phyloP scores from a whole-genome alignment of 2,113 vertebrate genomes.

The Tachysurus vachellii region DNA sequence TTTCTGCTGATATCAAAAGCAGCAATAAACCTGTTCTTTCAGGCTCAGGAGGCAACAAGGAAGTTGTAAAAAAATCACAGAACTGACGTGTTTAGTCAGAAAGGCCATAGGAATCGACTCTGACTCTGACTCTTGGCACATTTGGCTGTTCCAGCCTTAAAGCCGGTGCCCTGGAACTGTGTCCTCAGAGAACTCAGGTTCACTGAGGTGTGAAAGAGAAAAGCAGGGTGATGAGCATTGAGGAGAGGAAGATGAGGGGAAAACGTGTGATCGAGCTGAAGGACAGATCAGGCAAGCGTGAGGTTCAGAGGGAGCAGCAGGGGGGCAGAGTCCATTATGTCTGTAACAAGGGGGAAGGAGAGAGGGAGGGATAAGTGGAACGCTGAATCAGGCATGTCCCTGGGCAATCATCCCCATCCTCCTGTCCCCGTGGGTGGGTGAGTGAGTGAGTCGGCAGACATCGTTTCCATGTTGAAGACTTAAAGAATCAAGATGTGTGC shows the following conservation, averaged over 20 bases:
- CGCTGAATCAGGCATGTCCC: conserved; percentile 57
- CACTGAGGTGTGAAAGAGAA: conserved; percentile 52
- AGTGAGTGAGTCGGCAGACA: conserved; percentile 18
- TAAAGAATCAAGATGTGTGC: neutral
- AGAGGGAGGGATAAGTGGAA: conserved; percentile 21
- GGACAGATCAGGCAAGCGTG: conserved; percentile 53
- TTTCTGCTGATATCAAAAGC: neutral
- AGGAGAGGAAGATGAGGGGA: conserved; percentile 47
- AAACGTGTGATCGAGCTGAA: conserved; percentile 52
- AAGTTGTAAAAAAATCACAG: conserved; percentile 2
- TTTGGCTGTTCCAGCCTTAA: neutral
- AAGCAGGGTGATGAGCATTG: conserved; percentile 39
- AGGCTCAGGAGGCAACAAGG: neutral
- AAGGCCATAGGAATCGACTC: neutral
- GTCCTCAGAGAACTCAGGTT: conserved; percentile 23
- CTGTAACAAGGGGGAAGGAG: conserved; percentile 11
- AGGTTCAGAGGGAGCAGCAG: conserved; percentile 47
- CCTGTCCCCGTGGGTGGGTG: conserved; percentile 36
- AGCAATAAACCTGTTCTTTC: neutral
- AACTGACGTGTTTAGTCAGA: neutral
- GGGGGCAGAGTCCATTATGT: conserved; percentile 50
- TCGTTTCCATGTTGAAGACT: conserved; percentile 22
- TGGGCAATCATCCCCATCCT: conserved; percentile 51
- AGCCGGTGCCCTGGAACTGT: conserved; percentile 35
- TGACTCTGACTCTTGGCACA: neutral